Base-by-base conservation (phyloP, 2,888 invertebrate species). In the Papilio gigon region DNA sequence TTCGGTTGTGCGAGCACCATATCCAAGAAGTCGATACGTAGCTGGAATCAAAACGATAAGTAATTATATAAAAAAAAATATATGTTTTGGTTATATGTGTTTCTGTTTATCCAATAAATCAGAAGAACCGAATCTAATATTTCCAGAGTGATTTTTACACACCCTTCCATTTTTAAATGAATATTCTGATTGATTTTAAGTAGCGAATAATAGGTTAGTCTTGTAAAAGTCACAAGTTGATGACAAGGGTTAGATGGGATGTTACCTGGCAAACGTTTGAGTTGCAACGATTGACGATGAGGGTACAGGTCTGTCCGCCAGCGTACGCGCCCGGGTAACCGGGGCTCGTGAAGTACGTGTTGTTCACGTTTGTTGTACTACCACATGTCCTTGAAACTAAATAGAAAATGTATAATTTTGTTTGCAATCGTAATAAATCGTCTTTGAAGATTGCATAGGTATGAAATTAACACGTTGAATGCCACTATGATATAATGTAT, bases 311-410 rank as follows among this genome's bases (percentile, higher is more conserved):
- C 33, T 93, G 93, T 0, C 95, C 95, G 0, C 95, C 95, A 0
- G 93, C 86, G 78, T 94, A 95, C 0, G 95, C 93, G 0, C 93
- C 92, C 0, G 97, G 97, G 86, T 95, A 97, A 2, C 94, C 94
- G 0, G 95, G 95, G 80, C 96, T 97, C 12, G 94, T 94, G 84
- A 97, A 97, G 81, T 97, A 97, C 0, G 97, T 97, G 78, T 96
- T 96, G 83, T 97, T 97, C 62, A 94, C 93, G 61, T 93, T 93
- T 0, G 96, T 95, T 0, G 94, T 93, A 0, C 92, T 86, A 2
- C 96, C 96, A 76, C 97, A 97, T 0, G 94, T 91, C 76, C 94
- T 93, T 76, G 95, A 93, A 80, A 95, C 97, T 97, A 80, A 30
- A 84, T 86, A 56, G 11, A 53, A 22, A 30, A 30, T 1, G n/a